These are phyloP conservation scores for Drosophila eohydei DNA, from an alignment of 2,888 invertebrate genomes.

Conservation along the genomic window DNA sequence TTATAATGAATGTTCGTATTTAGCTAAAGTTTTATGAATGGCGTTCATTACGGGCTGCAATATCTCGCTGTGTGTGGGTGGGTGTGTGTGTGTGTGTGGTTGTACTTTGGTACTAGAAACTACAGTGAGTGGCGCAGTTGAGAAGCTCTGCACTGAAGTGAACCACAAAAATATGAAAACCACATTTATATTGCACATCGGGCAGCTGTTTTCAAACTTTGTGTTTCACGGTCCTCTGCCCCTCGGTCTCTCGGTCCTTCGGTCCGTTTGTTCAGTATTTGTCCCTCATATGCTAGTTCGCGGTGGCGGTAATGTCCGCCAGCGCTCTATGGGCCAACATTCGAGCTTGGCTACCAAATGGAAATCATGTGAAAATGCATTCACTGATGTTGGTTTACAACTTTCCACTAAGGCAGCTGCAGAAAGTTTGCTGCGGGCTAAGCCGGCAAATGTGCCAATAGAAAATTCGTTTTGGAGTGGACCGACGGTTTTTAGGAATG, in stretches of 20 bases:
- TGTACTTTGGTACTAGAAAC: conserved; percentile 44
- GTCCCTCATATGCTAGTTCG: conserved; percentile 65
- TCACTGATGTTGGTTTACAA: conserved; percentile 58
- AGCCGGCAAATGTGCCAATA: conserved; percentile 16
- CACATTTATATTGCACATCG: conserved; percentile 78
- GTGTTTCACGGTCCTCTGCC: conserved; percentile 33
- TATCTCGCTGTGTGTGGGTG: conserved; percentile 4
- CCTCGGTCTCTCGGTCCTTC: conserved; percentile 14
- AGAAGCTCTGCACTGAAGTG: conserved; percentile 60
- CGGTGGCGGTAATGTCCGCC: conserved; percentile 61
- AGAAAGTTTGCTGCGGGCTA: conserved; percentile 35
- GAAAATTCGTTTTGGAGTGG: conserved; percentile 1
- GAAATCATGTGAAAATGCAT: conserved; percentile 45
- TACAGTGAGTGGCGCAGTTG: conserved; percentile 34
- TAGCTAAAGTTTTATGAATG: conserved; percentile 80
- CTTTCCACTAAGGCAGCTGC: conserved; percentile 32
- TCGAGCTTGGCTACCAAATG: conserved; percentile 32
- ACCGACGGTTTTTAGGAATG: not conserved
- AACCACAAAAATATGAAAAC: conserved; percentile 83
- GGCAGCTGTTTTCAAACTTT: conserved; percentile 78
- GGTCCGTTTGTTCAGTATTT: conserved; percentile 8
- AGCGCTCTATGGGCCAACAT: conserved; percentile 54
- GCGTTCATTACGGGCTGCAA: conserved; percentile 67
- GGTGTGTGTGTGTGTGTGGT: conserved; percentile 15
- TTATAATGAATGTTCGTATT: conserved; percentile 81